These are phyloP conservation scores for Botrylloides violaceus DNA, from an alignment of 23 tunicate species.

Conservation along the genomic window DNA sequence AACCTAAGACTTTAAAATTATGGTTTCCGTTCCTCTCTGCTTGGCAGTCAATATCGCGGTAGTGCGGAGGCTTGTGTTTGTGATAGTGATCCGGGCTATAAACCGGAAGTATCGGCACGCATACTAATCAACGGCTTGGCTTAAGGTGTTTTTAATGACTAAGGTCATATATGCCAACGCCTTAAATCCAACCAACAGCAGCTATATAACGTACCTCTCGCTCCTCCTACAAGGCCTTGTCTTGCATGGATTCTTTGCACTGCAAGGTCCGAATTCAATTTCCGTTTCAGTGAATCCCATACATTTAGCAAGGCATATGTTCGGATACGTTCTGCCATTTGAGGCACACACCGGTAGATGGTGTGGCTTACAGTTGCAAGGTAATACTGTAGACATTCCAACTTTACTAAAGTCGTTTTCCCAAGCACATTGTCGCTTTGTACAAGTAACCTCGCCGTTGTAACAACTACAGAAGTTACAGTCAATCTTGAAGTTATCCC, in stretches of 20 bases:
- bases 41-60: too few relatives aligned
- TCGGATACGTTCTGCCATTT: constrained; percentile 42
- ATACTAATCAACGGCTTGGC: too few relatives aligned
- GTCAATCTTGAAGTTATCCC: constrained; percentile 37
- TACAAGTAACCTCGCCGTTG: constrained; percentile 67
- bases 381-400: too few relatives aligned
- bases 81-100: too few relatives aligned
- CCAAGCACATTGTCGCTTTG: constrained; percentile 51
- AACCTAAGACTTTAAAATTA: too few relatives aligned
- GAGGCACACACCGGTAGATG: constrained; percentile 57
- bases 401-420: constrained; percentile 1
- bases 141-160: too few relatives aligned
- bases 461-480: constrained; percentile 86
- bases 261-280: constrained; percentile 26
- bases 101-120: too few relatives aligned
- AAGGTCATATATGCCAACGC: too few relatives aligned
- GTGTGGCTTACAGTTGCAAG: constrained; percentile 41
- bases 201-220: constrained; percentile 37
- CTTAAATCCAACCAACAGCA: too few relatives aligned
- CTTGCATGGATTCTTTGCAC: constrained; percentile 32
- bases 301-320: constrained; percentile 49
- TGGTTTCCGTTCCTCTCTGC: too few relatives aligned
- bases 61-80: too few relatives aligned
- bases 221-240: constrained; percentile 39
- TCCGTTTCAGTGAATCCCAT: constrained; percentile 18